These are phyloP conservation scores for Clarias fuscus DNA, from an alignment of 2,797 vertebrate species.

Conservation along the genomic window DNA sequence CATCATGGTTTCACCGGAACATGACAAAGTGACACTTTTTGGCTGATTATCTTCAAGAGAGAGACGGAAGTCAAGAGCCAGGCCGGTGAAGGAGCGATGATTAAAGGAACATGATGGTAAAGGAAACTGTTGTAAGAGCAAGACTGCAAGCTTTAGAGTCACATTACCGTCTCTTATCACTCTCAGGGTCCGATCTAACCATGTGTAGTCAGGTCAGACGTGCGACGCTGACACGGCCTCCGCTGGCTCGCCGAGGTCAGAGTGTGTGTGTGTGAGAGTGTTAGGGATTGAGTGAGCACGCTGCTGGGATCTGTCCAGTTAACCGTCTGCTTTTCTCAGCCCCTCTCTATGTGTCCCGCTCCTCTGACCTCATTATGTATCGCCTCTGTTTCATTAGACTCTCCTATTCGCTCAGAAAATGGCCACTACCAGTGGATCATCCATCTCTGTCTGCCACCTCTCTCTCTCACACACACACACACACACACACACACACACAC, in stretches of 20 bases:
- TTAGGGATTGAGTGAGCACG: neutral
- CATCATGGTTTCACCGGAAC: neutral
- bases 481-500: neutral
- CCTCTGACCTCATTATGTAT: conserved; percentile 49
- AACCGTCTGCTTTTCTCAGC: conserved; percentile 47
- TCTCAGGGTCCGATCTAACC: neutral
- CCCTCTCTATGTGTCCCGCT: conserved; percentile 6
- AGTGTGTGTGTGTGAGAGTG: neutral
- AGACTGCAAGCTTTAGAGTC: neutral
- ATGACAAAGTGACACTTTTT: neutral
- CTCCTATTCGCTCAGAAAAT: conserved; percentile 52
- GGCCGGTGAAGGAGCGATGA: neutral
- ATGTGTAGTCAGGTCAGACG: neutral
- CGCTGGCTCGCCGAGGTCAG: neutral
- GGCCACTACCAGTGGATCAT: conserved; percentile 44
- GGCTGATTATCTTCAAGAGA: too few relatives aligned
- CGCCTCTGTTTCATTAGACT: conserved; percentile 54
- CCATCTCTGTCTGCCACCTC: conserved; percentile 52
- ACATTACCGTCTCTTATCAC: neutral
- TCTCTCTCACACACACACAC: neutral
- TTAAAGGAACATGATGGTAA: too few relatives aligned
- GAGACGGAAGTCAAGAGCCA: too few relatives aligned
- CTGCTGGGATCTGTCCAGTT: conserved; percentile 50
- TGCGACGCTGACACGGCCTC: neutral
- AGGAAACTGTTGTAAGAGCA: neutral